Percentiles rank a stretch among this genome's conserved stretches.
These are phyloP conservation scores for Umimayanthus kanabou DNA, from an alignment of 92 coral and sea anemone species.

Conservation along the genomic window DNA sequence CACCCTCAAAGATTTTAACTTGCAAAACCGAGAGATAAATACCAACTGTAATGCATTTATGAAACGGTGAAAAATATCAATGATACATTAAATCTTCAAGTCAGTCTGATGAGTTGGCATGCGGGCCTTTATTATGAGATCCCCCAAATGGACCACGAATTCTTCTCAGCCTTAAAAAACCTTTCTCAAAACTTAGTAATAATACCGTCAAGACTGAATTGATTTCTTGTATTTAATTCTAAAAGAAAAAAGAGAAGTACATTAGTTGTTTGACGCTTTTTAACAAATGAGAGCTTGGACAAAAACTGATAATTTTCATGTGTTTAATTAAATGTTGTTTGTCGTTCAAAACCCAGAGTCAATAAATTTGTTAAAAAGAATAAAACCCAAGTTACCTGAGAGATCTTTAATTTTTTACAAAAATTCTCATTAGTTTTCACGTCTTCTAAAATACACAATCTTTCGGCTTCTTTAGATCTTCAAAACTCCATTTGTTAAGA, in stretches of 20 bases:
- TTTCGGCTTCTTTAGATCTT: slow-evolving; percentile 18
- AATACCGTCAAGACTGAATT: too few species aligned
- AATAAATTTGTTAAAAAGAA: slow-evolving; percentile 2
- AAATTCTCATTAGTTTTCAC: slow-evolving; percentile 16
- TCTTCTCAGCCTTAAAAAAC: too few species aligned
- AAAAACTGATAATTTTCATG: not conserved
- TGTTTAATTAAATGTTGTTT: not conserved
- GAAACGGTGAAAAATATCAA: too few species aligned
- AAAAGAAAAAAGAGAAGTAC: not conserved
- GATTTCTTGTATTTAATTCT: not conserved
- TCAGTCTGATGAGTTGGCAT: too few species aligned
- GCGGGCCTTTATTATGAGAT: too few species aligned
- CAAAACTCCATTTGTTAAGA: not conserved
- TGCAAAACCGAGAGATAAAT: too few species aligned
- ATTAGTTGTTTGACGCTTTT: not conserved
- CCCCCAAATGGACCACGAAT: too few species aligned
- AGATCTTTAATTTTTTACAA: not conserved
- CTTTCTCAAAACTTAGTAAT: too few species aligned
- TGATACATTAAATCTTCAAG: too few species aligned
- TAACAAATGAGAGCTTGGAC: not conserved
- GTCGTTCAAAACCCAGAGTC: not conserved
- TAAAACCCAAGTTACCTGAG: slow-evolving; percentile 18
- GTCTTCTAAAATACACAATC: not conserved
- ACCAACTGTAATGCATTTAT: too few species aligned
- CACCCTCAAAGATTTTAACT: too few species aligned